phyloP scores from a whole-genome alignment of 2,797 vertebrate species.

The Alouatta caraya region DNA sequence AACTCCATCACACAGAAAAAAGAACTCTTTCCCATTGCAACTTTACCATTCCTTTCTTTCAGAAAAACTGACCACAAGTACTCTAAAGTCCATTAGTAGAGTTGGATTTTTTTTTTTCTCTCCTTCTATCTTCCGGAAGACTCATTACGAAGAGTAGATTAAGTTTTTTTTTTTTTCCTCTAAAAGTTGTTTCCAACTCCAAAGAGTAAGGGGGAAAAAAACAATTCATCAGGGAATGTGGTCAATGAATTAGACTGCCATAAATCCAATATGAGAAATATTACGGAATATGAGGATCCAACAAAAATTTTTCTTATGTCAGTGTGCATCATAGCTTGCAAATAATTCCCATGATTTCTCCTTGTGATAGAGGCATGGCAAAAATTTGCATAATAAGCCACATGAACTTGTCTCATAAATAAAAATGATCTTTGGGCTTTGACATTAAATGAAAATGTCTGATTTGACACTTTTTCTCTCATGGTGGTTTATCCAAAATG shows the following conservation, averaged over 20 bases:
- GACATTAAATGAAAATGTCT: conserved; percentile 42
- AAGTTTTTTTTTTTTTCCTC: not conserved
- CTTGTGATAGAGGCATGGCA: not conserved
- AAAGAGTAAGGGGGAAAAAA: not conserved
- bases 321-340: not conserved
- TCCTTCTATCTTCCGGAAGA: conserved; percentile 45
- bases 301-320: not conserved
- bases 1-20: conserved; percentile 49
- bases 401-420: conserved; percentile 44
- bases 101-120: conserved; percentile 56
- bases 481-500: conserved; percentile 14
- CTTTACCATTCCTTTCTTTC: conserved; percentile 50
- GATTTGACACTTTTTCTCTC: not conserved
- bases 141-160: conserved; percentile 37
- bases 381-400: not conserved
- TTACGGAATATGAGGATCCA: not conserved
- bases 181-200: conserved; percentile 25
- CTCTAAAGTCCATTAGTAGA: conserved; percentile 61
- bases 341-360: conserved; percentile 7
- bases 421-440: conserved; percentile 50
- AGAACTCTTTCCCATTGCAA: conserved; percentile 51
- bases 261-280: conserved; percentile 17
- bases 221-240: not conserved
- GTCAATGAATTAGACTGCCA: not conserved
- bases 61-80: conserved; percentile 65